Conservation (phyloP, 2,888 invertebrate genomes). For the Amphipoea lucens region DNA sequence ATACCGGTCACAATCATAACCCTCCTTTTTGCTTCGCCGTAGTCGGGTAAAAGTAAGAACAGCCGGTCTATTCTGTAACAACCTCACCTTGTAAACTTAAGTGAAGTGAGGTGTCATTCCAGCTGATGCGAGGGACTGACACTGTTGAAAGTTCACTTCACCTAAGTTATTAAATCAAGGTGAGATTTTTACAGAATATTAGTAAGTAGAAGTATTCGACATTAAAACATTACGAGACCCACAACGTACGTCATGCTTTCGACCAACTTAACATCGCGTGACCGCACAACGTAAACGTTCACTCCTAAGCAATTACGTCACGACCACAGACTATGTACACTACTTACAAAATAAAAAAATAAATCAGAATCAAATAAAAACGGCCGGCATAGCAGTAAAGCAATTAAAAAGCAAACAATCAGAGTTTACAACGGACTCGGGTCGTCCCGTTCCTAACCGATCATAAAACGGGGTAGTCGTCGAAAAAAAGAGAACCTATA, state of each 20-base stretch:
- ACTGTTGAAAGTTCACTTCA: too few species aligned
- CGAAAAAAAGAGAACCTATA: constrained; percentile 70
- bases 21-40: too few species aligned
- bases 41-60: background rate
- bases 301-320: constrained; percentile 42
- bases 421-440: constrained; percentile 79
- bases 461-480: constrained; percentile 72
- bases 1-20: too few species aligned
- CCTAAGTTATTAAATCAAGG: too few species aligned
- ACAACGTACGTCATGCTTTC: background rate
- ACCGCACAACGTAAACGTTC: constrained; percentile 8
- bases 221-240: too few species aligned
- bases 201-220: background rate
- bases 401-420: constrained; percentile 84
- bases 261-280: constrained; percentile 10
- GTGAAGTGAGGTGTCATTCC: background rate
- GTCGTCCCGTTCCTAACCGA: constrained; percentile 71
- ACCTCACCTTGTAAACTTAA: background rate
- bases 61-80: background rate
- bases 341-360: constrained; percentile 56
- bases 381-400: constrained; percentile 72
- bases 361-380: constrained; percentile 67
- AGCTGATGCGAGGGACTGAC: background rate
- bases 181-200: too few species aligned
- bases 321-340: constrained; percentile 40